Evolutionary conservation across 2,797 vertebrate genomes (phyloP).

Genomic region (Leuciscus waleckii): DNA sequence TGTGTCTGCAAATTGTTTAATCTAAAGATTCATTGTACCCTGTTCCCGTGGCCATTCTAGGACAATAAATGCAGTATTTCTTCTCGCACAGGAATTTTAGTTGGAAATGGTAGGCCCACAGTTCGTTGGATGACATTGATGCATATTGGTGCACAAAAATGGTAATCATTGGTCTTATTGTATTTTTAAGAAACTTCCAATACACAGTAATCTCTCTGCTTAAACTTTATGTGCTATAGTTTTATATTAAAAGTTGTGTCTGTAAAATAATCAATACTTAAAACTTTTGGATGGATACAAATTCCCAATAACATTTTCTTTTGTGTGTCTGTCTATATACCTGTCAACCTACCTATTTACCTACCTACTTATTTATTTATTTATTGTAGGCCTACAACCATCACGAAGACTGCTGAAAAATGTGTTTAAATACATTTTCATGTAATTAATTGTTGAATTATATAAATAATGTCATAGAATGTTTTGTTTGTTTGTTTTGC

Average conservation of each 20-base stretch:
- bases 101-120: not conserved
- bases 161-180: not conserved
- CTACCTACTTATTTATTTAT: not conserved
- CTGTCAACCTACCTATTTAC: not conserved
- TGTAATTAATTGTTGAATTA: not conserved
- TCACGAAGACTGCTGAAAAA: not conserved
- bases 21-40: slow-evolving; percentile 32
- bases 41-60: not conserved
- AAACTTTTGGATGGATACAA: not conserved
- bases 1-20: slow-evolving; percentile 27
- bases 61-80: slow-evolving; percentile 1
- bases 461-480: not conserved
- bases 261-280: slow-evolving; percentile 10
- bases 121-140: not conserved
- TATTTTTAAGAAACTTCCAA: not conserved
- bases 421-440: not conserved
- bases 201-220: not conserved
- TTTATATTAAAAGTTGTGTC: not conserved
- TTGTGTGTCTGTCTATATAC: not conserved
- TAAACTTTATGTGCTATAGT: not conserved
- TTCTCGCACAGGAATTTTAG: not conserved
- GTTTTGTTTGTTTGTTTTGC: not conserved
- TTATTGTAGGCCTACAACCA: not conserved
- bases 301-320: not conserved
- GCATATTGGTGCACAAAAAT: slow-evolving; percentile 12